Base-by-base conservation (phyloP, 2,797 vertebrate species). In the Accipiter superciliosus region DNA sequence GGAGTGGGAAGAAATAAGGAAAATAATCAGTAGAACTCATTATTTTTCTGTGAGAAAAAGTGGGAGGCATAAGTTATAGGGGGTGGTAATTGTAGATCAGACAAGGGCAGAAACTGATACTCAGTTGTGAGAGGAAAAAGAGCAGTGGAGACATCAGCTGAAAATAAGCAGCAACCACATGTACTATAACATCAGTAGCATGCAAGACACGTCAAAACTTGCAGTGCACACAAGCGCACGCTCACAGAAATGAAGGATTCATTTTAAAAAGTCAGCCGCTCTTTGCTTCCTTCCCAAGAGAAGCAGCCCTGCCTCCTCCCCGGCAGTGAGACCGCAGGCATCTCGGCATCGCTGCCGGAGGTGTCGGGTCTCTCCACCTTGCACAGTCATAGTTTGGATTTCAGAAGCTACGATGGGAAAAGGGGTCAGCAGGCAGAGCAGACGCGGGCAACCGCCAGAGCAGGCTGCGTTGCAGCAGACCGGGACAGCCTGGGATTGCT, bases 11-110 rank as follows among this genome's bases (percentile, higher is more conserved):
- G 92, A 77, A 96, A 92, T 69, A 93, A 77, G 65, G 58, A 72
- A 96, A 96, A 94, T 94, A 96, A 97, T 92, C 82, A 78, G 89
- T 13, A 87, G 57, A 79, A 86, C 39, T 97, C 89, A 80, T 87
- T 95, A 91, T 93, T 95, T 94, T 96, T 61, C 71, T 55, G 65
- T 40, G 84, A 87, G 84, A 94, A 95, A 89, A 87, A 91, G 93
- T 94, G 65, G 96, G 94, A 96, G 95, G 93, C 82, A 70, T 89
- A 89, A 92, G 94, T 92, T 81, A 81, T 5, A 89, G 76, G 59
- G 78, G 53, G 93, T 0, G 61, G 93, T 91, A 83, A 92, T 19
- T 81, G 74, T 72, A 89, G 84, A 89, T 89, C 55, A 96, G 85
- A 69, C 92, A 89, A 66, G 94, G 90, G 90, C 78, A 78, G 86